Base-by-base conservation (phyloP, 2,888 invertebrate genomes). In the Papilio gigon region DNA sequence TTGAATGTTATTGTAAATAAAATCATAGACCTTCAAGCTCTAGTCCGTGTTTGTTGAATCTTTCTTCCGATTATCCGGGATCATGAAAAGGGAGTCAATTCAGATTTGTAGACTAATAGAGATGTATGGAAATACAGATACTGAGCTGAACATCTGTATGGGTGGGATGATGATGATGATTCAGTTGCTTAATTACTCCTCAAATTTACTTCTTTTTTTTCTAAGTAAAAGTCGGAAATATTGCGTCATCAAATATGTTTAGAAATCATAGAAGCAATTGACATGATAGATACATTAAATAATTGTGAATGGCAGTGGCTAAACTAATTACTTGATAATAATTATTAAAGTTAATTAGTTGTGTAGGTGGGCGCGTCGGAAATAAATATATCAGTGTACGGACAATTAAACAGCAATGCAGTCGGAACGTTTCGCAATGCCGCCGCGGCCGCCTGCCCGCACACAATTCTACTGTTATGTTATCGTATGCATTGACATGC, bases 321-420 rank as follows among this genome's bases (percentile, higher is more conserved):
- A 37, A 66, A 60, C 22, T 47, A 67, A 60, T 67, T 62, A 56
- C 56, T 56, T 17, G 30, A 33, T 40, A 37, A n/a, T 44, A 62
- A 68, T 64, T 65, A 65, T 60, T 60, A 30, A 40, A 50, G 17
- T 47, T 68, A 64, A 64, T 64, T 59, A 68, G 64, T 68, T 50
- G 59, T 59, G 27, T 68, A 50, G 27, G 44, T 58, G 58, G 20
- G n/a, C 40, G 50, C 60, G 60, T 65, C 65, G 60, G 64, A 65
- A 60, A 60, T 40, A 68, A 68, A 68, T 65, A 68, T 65, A 68
- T 68, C 65, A 68, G 40, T 60, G 47, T 40, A 65, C 60, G 68
- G 30, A 58, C 65, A 68, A 68, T 68, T 68, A 65, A 65, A 68
- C 68, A 68, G 68, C 40, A 68, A 65, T 68, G 68, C 59, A 50